phyloP scores from a whole-genome alignment of 1,140 invertebrate species.

The Bombus breviceps region DNA sequence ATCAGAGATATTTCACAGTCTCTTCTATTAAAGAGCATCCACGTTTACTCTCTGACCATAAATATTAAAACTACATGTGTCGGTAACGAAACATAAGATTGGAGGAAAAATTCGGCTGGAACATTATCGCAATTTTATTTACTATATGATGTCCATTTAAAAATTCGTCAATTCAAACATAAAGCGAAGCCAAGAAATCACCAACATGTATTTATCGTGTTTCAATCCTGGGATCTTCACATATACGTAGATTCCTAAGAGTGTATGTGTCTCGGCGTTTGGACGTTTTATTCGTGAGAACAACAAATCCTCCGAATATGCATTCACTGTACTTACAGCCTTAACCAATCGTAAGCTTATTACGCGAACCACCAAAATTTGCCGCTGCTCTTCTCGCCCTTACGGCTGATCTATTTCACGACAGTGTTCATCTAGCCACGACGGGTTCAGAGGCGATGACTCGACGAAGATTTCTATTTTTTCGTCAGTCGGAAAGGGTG shows the following conservation, averaged over 20 bases:
- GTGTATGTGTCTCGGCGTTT: too few species aligned
- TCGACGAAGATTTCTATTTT: constrained; percentile 5
- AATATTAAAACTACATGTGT: neutral
- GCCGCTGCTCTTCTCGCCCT: fast-evolving
- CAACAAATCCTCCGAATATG: too few species aligned
- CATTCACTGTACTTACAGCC: too few species aligned
- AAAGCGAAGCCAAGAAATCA: too few species aligned
- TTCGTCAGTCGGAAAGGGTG: too few species aligned
- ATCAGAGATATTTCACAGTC: neutral
- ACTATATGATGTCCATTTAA: too few species aligned
- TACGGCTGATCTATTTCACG: neutral
- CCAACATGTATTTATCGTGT: too few species aligned
- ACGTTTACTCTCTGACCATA: neutral
- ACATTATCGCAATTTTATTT: too few species aligned
- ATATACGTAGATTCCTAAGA: too few species aligned
- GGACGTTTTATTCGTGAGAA: too few species aligned
- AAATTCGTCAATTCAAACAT: too few species aligned
- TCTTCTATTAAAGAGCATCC: neutral
- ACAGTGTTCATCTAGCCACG: neutral
- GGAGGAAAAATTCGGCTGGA: neutral
- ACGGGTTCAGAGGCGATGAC: constrained; percentile 10
- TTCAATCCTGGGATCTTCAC: too few species aligned
- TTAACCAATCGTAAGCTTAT: neutral
- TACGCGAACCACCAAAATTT: neutral
- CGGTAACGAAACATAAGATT: neutral